Evolutionary conservation across 2,113 vertebrate genomes (phyloP).

Genomic region (Solea senegalensis): DNA sequence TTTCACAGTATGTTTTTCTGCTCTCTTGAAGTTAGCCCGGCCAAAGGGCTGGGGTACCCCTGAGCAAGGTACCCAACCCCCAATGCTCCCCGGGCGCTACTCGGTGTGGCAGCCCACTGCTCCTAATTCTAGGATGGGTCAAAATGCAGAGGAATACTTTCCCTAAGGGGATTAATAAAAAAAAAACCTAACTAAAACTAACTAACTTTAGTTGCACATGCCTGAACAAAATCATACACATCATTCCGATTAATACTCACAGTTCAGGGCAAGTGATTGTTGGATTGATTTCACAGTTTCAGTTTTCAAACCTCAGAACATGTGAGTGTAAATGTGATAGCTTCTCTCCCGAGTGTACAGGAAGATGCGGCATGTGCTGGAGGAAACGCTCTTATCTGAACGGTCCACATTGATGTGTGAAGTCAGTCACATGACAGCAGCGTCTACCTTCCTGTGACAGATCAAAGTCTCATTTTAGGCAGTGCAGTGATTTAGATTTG

Average conservation of each 20-base stretch:
- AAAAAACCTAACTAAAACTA: too few species aligned
- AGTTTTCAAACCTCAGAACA: background rate
- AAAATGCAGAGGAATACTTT: too few species aligned
- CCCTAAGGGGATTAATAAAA: too few species aligned
- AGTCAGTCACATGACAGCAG: slow-evolving; percentile 26
- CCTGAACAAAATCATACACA: background rate
- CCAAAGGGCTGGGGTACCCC: too few species aligned
- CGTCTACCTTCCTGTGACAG: background rate
- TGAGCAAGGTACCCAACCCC: too few species aligned
- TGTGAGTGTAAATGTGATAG: background rate
- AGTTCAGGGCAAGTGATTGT: background rate
- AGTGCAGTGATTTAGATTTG: background rate
- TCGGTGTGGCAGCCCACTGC: too few species aligned
- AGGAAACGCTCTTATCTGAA: slow-evolving; percentile 14
- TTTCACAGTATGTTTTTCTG: background rate
- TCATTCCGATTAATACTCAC: background rate
- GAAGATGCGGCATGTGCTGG: background rate
- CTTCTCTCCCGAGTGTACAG: background rate
- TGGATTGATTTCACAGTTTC: background rate
- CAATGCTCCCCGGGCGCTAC: too few species aligned
- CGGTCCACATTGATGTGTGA: slow-evolving; percentile 19
- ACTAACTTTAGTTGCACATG: background rate
- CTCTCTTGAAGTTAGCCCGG: background rate
- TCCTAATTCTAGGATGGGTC: too few species aligned
- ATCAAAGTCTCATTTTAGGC: background rate